These are phyloP conservation scores for Holcopasites calliopsidis DNA, from an alignment of 1,140 invertebrate species.

Conservation along the genomic window DNA sequence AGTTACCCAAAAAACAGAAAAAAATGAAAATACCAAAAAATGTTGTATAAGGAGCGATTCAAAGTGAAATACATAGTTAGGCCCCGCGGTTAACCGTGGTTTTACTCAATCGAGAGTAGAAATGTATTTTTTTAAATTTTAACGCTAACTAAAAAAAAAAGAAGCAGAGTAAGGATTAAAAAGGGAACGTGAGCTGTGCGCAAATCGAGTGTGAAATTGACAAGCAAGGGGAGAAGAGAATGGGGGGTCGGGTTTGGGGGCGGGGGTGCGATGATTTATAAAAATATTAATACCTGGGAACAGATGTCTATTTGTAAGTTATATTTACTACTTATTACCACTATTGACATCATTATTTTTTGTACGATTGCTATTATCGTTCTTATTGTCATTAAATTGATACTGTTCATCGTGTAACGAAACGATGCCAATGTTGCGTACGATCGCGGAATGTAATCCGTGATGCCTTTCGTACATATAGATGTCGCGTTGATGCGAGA, in stretches of 20 bases:
- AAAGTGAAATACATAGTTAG: constrained; percentile 52
- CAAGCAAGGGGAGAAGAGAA: not conserved
- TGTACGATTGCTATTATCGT: constrained; percentile 45
- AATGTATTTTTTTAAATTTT: constrained; percentile 81
- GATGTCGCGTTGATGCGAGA: not conserved
- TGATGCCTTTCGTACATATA: not conserved
- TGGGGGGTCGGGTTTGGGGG: constrained; percentile 17
- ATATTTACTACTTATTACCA: constrained; percentile 41
- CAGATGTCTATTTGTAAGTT: constrained; percentile 72
- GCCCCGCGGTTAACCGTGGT: constrained; percentile 57
- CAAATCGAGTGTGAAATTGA: constrained; percentile 31
- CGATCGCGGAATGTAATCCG: not conserved
- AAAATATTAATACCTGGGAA: constrained; percentile 69
- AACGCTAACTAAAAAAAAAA: constrained; percentile 67
- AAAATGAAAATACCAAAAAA: constrained; percentile 41
- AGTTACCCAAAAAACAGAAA: constrained; percentile 72
- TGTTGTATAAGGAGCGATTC: not conserved
- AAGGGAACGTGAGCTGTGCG: constrained; percentile 19
- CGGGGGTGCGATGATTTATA: constrained; percentile 18
- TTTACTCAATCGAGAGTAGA: constrained; percentile 74
- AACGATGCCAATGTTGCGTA: not conserved
- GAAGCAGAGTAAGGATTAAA: constrained; percentile 10
- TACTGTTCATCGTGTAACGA: not conserved
- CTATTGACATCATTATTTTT: constrained; percentile 59
- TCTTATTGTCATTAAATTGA: constrained; percentile 27